Percentiles rank a stretch among this genome's conserved stretches.
phyloP scores from a whole-genome alignment of 2,888 invertebrate species.

The Melinaea marsaeus region DNA sequence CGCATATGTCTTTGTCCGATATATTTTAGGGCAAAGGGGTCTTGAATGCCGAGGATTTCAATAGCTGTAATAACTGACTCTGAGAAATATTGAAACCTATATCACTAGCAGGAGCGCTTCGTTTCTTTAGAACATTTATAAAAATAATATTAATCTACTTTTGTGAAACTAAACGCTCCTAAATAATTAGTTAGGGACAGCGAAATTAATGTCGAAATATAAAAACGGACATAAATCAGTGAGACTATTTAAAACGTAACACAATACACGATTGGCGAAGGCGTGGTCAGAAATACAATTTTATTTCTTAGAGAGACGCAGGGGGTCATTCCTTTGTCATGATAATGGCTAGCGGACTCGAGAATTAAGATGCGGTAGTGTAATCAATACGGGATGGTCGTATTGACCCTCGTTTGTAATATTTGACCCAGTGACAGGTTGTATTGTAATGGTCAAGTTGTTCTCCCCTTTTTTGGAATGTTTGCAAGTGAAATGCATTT shows the following conservation, averaged over 20 bases:
- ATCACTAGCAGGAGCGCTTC: background rate
- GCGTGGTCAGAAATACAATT: constrained; percentile 50
- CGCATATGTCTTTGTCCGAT: constrained; percentile 63
- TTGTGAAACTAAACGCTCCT: constrained; percentile 9
- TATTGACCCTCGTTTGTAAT: constrained; percentile 47
- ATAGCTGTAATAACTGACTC: constrained; percentile 41
- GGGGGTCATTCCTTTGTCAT: constrained; percentile 62
- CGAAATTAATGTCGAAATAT: constrained; percentile 21
- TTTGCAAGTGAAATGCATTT: constrained; percentile 28
- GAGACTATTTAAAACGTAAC: constrained; percentile 41
- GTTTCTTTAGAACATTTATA: constrained; percentile 9
- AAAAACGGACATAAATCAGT: constrained; percentile 41
- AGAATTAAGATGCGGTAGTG: constrained; percentile 51
- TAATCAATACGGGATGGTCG: constrained; percentile 48
- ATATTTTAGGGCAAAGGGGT: constrained; percentile 50
- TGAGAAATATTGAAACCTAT: constrained; percentile 37
- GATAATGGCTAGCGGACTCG: constrained; percentile 45
- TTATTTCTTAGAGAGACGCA: constrained; percentile 46
- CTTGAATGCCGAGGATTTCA: constrained; percentile 44
- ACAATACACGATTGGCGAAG: constrained; percentile 40
- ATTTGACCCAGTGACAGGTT: constrained; percentile 65
- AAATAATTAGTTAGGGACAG: constrained; percentile 15
- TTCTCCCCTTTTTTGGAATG: constrained; percentile 29
- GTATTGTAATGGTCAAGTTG: constrained; percentile 45
- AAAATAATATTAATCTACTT: constrained; percentile 5